Evolutionary conservation across 1,140 invertebrate genomes (phyloP), one percentile per base, ranked within the genome.

Genomic region (Scaptomyza hsui): DNA sequence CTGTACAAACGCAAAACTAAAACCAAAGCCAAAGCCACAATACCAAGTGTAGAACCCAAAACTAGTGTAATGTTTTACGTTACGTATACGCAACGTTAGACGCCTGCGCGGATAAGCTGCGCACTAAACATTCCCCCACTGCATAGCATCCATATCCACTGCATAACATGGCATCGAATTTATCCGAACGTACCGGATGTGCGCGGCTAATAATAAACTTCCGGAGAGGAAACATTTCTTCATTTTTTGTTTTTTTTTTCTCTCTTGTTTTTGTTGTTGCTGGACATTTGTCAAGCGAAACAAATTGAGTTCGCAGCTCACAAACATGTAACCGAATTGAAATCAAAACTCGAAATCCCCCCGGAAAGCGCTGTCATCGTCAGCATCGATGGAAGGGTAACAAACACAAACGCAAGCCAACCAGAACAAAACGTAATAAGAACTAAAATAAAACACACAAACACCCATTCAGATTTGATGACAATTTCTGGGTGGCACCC

Each of bases 161-260:
- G 62, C 48, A 59, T 55, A 37, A 7, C 32, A n/a, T n/a, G 56
- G 39, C 59, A 72, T 59, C 64, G 44, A 70, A 73, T 70, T 81
- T 88, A 86, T 86, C 78, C 82, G 75, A 56, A 57, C 26, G 44
- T 39, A 67, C 63, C 80, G 75, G 83, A 88, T 72, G 83, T 73
- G 83, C 71, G 67, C 77, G 83, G 77, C 79, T 90, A 90, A 90
- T 90, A 90, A 90, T 74, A 81, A 76, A 82, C 81, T 81, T 90
- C 89, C 89, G 89, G 80, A 90, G 83, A 89, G 89, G 80, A 89
- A 90, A 83, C 86, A 81, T 39, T 48, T 18, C 10, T 29, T 57
- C 18, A 26, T 56, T 56, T 56, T 56, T 42, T 55, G n/a, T 6
- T n/a, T 60, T 12, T 53, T 63, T 21, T 60, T 49, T 42, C 7